Percentiles rank a stretch among this genome's conserved stretches.
Conservation (phyloP, 2,113 vertebrate species). For the Daubentonia madagascariensis region DNA sequence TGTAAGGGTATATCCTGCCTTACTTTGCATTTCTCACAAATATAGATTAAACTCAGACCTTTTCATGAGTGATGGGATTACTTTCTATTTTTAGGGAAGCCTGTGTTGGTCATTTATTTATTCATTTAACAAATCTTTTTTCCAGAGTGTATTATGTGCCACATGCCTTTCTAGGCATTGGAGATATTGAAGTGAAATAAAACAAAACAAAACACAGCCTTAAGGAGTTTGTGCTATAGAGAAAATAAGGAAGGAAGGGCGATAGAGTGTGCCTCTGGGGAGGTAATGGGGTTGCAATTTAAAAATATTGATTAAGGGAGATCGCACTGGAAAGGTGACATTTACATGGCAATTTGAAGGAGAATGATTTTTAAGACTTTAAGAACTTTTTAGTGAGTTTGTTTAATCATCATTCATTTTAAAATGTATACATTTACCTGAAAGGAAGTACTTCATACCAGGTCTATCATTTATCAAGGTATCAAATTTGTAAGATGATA, state of each 20-base stretch:
- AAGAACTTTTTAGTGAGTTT: not conserved
- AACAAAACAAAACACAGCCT: not conserved
- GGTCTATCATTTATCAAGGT: not conserved
- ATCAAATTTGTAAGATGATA: not conserved
- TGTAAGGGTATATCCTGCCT: not conserved
- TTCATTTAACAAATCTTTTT: slow-evolving; percentile 16
- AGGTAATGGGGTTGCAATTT: not conserved
- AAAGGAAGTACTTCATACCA: not conserved
- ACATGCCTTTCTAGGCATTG: not conserved
- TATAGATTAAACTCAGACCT: not conserved
- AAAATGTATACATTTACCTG: not conserved
- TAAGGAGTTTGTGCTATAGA: not conserved
- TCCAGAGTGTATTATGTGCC: not conserved
- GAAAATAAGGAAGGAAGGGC: not conserved
- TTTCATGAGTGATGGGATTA: not conserved
- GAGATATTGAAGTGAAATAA: not conserved
- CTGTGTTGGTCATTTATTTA: slow-evolving; percentile 3
- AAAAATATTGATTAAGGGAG: not conserved
- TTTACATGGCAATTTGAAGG: not conserved
- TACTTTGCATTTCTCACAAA: slow-evolving; percentile 22
- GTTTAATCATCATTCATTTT: not conserved
- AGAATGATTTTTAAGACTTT: slow-evolving; percentile 4
- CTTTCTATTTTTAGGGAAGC: not conserved
- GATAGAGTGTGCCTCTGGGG: not conserved
- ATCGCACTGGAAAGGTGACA: not conserved